Percentiles rank a stretch among this genome's conserved stretches.
These are phyloP conservation scores for Cerastis leucographa DNA, from an alignment of 2,888 invertebrate species.

Conservation along the genomic window DNA sequence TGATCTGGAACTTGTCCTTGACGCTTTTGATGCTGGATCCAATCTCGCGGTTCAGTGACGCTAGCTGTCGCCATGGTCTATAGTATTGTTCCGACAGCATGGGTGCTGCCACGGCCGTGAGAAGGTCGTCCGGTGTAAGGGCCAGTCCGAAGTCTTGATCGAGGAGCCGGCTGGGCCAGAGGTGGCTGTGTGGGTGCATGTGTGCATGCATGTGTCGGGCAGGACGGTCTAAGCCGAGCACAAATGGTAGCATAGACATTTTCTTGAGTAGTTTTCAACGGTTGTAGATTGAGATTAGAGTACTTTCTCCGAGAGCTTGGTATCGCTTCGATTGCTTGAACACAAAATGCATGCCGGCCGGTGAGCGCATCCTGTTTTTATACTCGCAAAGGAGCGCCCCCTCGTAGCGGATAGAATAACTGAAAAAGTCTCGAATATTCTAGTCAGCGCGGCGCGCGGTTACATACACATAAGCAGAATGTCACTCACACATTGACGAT, in stretches of 20 bases:
- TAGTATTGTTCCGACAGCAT: conserved; percentile 75
- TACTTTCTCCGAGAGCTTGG: conserved; percentile 24
- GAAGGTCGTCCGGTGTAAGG: conserved; percentile 81
- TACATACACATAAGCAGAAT: conserved; percentile 1
- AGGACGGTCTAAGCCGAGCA: conserved; percentile 72
- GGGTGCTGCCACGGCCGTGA: conserved; percentile 74
- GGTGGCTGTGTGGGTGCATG: conserved; percentile 51
- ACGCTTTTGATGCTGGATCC: conserved; percentile 88
- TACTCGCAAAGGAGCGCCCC: conserved; percentile 73
- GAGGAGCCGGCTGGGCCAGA: conserved; percentile 74
- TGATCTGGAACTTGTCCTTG: conserved; percentile 92
- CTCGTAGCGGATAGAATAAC: conserved; percentile 75
- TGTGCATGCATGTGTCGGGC: conserved; percentile 59
- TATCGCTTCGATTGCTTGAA: conserved; percentile 64
- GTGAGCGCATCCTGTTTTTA: conserved; percentile 66
- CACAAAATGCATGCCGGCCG: conserved; percentile 62
- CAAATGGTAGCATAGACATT: conserved; percentile 79
- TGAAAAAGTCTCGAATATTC: conserved; percentile 51
- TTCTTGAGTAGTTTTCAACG: conserved; percentile 46
- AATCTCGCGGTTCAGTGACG: conserved; percentile 83
- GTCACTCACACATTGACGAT: neutral
- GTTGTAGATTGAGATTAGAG: conserved; percentile 14
- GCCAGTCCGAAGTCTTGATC: conserved; percentile 85
- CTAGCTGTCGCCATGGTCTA: conserved; percentile 82
- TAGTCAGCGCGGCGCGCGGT: neutral